These are phyloP conservation scores for Xestia rhomboidea DNA, from an alignment of 2,888 invertebrate genomes.

Conservation along the genomic window DNA sequence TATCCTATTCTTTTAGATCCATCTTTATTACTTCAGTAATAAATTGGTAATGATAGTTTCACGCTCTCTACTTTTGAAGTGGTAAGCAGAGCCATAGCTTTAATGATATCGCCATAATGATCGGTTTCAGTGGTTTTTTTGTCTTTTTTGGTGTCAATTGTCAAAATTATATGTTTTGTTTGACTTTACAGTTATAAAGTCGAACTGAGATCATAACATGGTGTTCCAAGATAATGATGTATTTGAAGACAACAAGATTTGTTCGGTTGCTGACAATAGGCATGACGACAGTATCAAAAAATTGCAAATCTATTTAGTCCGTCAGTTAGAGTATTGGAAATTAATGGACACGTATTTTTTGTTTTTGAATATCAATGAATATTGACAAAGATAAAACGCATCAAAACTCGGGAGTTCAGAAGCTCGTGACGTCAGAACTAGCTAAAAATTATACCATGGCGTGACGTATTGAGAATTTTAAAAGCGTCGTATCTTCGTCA, in stretches of 20 bases:
- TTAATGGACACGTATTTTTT: too few species aligned
- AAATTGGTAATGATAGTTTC: conserved; percentile 39
- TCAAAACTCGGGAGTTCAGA: too few species aligned
- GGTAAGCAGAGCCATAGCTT: too few species aligned
- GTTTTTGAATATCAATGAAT: too few species aligned
- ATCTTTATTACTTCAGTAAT: not conserved
- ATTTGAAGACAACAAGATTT: not conserved
- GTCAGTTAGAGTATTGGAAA: too few species aligned
- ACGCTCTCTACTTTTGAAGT: conserved; percentile 40
- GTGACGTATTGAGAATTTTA: too few species aligned
- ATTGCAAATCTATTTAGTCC: too few species aligned
- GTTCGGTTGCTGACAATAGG: not conserved
- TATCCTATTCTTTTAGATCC: not conserved
- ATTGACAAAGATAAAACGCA: too few species aligned
- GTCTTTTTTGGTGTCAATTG: conserved; percentile 36
- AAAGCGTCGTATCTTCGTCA: too few species aligned
- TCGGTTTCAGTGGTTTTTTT: not conserved
- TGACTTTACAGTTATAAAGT: conserved; percentile 30
- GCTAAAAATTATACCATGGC: too few species aligned
- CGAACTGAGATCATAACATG: not conserved
- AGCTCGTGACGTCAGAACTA: too few species aligned
- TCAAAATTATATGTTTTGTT: conserved; percentile 16
- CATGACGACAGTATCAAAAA: too few species aligned
- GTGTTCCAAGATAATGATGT: not conserved
- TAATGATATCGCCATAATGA: conserved; percentile 17